Base-by-base conservation (phyloP, 2,113 vertebrate genomes). In the Mesitornis unicolor region DNA sequence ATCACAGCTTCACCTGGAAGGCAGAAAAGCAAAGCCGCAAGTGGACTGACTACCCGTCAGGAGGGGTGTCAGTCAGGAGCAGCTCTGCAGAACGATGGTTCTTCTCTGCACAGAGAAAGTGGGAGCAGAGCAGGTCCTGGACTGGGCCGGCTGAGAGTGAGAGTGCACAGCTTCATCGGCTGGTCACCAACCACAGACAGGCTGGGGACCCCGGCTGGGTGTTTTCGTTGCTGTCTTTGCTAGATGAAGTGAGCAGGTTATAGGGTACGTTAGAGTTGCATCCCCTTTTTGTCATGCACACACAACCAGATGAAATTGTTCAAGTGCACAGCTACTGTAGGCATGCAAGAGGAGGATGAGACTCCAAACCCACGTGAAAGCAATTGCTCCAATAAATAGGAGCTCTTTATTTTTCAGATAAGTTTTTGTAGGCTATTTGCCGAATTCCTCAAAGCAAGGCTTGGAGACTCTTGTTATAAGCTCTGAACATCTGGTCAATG, bases 11-110 rank as follows among this genome's bases (percentile, higher is more conserved):
- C 53, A 3, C 14, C 21, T 3, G 24, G 60, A 20, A 36, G 60
- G 36, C 7, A 7, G 6, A 24, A 19, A 29, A 16, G 31, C 2
- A 28, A 47, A 24, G 57, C 0, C 0, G 1, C 2, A 26, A 10
- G 4, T 16, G 33, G 19, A 43, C 25, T 31, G 67, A 15, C 14
- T 42, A 26, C 50, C 26, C 4, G 3, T 26, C 50, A 6, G 74
- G 53, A 54, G 28, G 0, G 9, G 53, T 10, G 14, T 25, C n/a
- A 0, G 9, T 18, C 50, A 6, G 90, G 69, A 82, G 84, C 36
- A 60, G 3, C 36, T 11, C 77, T 48, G 60, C 10, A 1, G 21
- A 7, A 17, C 11, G 33, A 4, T 10, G 50, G 0, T 40, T 60
- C n/a, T 45, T 3, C 74, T 16, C 50, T 13, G 45, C 1, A 0